phyloP scores from a whole-genome alignment of 2,797 vertebrate genomes.

The Anolis apletophallus region DNA sequence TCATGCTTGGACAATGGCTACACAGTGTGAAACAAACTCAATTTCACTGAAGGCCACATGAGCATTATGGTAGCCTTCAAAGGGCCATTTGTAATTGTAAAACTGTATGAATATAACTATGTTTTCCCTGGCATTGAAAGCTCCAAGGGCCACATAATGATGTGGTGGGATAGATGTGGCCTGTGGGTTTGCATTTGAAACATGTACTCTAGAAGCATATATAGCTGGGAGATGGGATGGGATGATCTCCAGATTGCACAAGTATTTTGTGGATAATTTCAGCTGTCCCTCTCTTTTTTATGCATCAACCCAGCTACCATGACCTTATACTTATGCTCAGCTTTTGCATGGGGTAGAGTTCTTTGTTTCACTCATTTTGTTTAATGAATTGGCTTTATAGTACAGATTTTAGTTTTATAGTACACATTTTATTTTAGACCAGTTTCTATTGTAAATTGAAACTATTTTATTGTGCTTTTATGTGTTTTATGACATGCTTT shows the following conservation, averaged over 20 bases:
- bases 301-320: not conserved
- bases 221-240: not conserved
- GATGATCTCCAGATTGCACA: not conserved
- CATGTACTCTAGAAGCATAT: not conserved
- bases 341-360: not conserved
- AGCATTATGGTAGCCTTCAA: too few species aligned
- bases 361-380: not conserved
- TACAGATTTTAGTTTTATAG: not conserved
- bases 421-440: not conserved
- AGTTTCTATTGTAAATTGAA: not conserved
- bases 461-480: not conserved
- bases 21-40: too few species aligned
- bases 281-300: not conserved
- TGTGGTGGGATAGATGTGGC: too few species aligned
- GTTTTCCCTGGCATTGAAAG: too few species aligned
- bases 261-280: not conserved
- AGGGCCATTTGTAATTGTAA: too few species aligned
- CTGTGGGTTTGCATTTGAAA: too few species aligned
- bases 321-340: not conserved
- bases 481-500: not conserved
- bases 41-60: too few species aligned
- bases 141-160: too few species aligned
- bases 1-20: too few species aligned
- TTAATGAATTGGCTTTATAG: not conserved
- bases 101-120: too few species aligned